Conservation (phyloP, 2,888 invertebrate genomes). For the Hoplodrina blanda region DNA sequence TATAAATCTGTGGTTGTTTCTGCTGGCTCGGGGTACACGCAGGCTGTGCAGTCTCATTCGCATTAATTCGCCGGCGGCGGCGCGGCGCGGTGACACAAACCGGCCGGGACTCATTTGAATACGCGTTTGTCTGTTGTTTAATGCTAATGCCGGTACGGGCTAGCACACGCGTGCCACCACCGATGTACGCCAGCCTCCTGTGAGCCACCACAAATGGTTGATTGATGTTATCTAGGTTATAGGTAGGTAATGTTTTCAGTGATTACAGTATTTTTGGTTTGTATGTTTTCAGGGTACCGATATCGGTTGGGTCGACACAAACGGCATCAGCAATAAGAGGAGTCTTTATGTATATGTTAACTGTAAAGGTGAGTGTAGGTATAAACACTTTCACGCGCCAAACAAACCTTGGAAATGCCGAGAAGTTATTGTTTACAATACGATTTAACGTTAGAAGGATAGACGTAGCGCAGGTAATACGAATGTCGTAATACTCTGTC, state of each 20-base stretch:
- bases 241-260: slow-evolving; percentile 2
- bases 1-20: slow-evolving; percentile 20
- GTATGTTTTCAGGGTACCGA: too few relatives aligned
- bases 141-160: slow-evolving; percentile 65
- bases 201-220: background rate
- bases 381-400: background rate
- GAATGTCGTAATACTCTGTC: background rate
- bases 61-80: slow-evolving; percentile 49
- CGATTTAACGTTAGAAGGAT: slow-evolving; percentile 13
- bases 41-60: slow-evolving; percentile 28
- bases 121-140: slow-evolving; percentile 66
- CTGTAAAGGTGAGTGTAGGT: background rate
- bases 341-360: background rate
- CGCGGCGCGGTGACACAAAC: slow-evolving; percentile 49
- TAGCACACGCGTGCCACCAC: slow-evolving; percentile 17
- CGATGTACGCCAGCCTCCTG: background rate
- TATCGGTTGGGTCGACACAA: background rate
- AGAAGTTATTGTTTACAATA: background rate
- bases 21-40: slow-evolving; percentile 1
- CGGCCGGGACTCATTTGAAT: slow-evolving; percentile 66
- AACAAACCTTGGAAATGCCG: background rate
- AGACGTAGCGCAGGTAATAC: background rate
- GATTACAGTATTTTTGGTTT: background rate
- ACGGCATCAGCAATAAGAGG: background rate
- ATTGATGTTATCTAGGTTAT: background rate